Percentiles rank a stretch among this genome's conserved stretches.
Conservation (phyloP, 2,797 vertebrate genomes). For the Cirrhinus mrigala region DNA sequence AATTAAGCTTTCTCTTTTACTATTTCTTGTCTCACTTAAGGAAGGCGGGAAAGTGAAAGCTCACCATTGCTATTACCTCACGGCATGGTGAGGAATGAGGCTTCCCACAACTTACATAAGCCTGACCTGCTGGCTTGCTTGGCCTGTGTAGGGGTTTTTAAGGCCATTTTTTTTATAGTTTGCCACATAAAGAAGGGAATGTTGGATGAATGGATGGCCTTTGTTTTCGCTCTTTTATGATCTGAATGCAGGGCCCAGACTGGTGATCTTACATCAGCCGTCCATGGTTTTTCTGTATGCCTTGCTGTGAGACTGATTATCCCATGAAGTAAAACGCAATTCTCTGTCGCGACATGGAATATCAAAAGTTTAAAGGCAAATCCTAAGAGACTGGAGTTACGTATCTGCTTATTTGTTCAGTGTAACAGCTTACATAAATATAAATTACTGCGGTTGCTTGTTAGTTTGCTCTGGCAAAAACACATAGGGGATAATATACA, state of each 20-base stretch:
- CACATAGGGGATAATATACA: neutral
- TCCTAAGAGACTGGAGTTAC: neutral
- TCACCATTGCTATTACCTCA: conserved; percentile 40
- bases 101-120: conserved; percentile 27
- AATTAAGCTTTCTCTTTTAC: neutral
- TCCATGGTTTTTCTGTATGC: conserved; percentile 8
- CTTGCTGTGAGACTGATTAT: conserved; percentile 38
- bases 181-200: conserved; percentile 34
- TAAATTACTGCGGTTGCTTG: neutral
- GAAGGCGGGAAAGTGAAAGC: conserved; percentile 9
- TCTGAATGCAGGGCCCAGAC: conserved; percentile 13
- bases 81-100: conserved; percentile 9
- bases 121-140: conserved; percentile 23
- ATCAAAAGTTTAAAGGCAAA: conserved; percentile 6
- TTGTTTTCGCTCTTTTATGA: conserved; percentile 35
- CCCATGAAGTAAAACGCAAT: neutral
- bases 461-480: neutral
- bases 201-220: conserved; percentile 24
- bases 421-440: conserved; percentile 8
- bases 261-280: conserved; percentile 1
- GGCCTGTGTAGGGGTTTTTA: conserved; percentile 23
- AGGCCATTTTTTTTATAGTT: conserved; percentile 35
- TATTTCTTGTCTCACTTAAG: neutral
- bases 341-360: conserved; percentile 11
- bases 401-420: conserved; percentile 8